Conservation (phyloP, 2,888 invertebrate species). For the Thyatira batis region DNA sequence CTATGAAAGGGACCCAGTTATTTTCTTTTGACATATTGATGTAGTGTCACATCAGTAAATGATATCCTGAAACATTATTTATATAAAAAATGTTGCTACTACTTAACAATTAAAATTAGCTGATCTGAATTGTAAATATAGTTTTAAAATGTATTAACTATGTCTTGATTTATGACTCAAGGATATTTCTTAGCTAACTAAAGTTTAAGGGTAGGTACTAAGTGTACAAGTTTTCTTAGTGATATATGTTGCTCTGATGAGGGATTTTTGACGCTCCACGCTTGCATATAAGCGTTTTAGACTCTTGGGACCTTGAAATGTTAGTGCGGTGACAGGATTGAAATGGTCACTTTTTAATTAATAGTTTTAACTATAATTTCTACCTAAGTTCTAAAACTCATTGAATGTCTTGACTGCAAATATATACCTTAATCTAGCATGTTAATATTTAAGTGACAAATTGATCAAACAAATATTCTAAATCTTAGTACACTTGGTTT, state of each 20-base stretch:
- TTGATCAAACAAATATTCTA: too few species aligned
- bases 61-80: background rate
- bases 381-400: too few species aligned
- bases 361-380: too few species aligned
- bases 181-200: background rate
- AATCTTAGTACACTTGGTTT: too few species aligned
- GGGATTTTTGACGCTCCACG: background rate
- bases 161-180: background rate
- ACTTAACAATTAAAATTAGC: background rate
- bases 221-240: background rate
- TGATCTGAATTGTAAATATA: constrained; percentile 11
- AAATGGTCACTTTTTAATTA: too few species aligned
- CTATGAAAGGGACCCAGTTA: background rate
- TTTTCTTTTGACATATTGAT: background rate
- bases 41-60: background rate
- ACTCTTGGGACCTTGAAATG: background rate
- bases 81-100: background rate
- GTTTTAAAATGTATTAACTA: background rate
- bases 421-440: too few species aligned
- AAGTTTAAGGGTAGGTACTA: background rate
- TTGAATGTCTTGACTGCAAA: too few species aligned
- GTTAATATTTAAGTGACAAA: too few species aligned
- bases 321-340: too few species aligned
- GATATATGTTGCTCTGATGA: background rate
- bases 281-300: background rate